Evolutionary conservation across 1,140 invertebrate genomes (phyloP).

Genomic region (Adelges cooleyi): DNA sequence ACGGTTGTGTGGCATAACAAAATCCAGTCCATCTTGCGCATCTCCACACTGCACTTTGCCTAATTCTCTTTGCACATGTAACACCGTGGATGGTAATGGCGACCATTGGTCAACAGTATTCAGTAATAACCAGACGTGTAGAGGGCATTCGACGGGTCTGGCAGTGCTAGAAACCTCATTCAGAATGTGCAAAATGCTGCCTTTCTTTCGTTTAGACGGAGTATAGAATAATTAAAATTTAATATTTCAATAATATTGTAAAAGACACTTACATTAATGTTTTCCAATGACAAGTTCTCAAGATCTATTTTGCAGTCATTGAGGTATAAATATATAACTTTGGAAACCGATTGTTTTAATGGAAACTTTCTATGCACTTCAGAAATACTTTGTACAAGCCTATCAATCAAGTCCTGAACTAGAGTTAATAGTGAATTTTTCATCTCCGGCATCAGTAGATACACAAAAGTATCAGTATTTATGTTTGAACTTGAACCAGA

Average conservation of each 20-base stretch:
- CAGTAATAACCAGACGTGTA: too few relatives aligned
- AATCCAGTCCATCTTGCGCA: too few relatives aligned
- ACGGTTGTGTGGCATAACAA: too few relatives aligned
- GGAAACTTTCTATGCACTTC: slow-evolving; percentile 2
- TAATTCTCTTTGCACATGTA: too few relatives aligned
- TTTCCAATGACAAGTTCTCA: slow-evolving; percentile 2
- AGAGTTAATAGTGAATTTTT: neutral
- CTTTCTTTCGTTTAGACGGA: too few relatives aligned
- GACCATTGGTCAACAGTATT: too few relatives aligned
- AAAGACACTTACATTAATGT: slow-evolving; percentile 8
- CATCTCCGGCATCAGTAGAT: slow-evolving; percentile 18
- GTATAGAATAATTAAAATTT: too few relatives aligned
- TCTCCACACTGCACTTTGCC: too few relatives aligned
- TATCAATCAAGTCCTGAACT: neutral
- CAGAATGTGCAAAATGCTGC: too few relatives aligned
- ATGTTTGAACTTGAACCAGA: neutral
- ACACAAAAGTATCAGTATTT: neutral
- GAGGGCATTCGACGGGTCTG: too few relatives aligned
- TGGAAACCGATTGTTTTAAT: neutral
- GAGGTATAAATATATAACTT: neutral
- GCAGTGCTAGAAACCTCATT: too few relatives aligned
- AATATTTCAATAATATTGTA: neutral
- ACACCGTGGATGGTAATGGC: too few relatives aligned
- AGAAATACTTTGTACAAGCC: neutral
- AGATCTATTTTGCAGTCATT: neutral